Evolutionary conservation across 2,797 vertebrate species (phyloP).

Genomic region (Adrianichthys oophorus): DNA sequence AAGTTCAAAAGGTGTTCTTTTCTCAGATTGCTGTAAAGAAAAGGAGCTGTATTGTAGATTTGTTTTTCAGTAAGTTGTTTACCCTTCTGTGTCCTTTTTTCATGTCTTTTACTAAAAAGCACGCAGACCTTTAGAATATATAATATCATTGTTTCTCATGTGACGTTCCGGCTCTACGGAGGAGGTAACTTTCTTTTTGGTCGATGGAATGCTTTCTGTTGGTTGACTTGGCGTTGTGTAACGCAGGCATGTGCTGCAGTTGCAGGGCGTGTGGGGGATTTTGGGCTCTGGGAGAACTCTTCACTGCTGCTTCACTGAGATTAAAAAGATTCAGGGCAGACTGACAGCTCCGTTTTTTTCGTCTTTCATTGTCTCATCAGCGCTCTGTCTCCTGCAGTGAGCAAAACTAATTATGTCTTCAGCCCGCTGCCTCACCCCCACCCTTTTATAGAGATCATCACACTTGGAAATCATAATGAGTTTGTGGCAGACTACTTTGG

Average conservation of each 20-base stretch:
- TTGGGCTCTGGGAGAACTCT: conserved; percentile 41
- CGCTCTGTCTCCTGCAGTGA: conserved; percentile 78
- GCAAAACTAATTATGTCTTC: conserved; percentile 82
- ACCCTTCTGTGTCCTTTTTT: no score
- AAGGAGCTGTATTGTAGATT: no score
- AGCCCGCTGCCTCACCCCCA: conserved; percentile 63
- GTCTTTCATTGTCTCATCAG: conserved; percentile 78
- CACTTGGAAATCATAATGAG: conserved; percentile 77
- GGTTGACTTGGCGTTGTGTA: conserved; percentile 25
- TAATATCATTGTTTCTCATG: background rate
- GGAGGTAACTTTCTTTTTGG: conserved; percentile 7
- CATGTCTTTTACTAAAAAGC: no score
- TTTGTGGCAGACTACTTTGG: conserved; percentile 68
- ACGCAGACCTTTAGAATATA: no score
- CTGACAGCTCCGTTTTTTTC: conserved; percentile 63
- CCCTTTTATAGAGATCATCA: conserved; percentile 74
- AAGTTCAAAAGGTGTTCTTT: no score
- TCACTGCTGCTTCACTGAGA: conserved; percentile 59
- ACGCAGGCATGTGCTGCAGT: conserved; percentile 25
- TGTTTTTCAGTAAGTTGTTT: no score
- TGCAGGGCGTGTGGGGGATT: conserved; percentile 16
- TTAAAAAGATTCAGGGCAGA: conserved; percentile 65
- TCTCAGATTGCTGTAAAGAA: no score
- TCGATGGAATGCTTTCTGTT: conserved; percentile 12
- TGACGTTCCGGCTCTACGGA: conserved; percentile 7